These are phyloP conservation scores for Neoitamus cyanurus DNA, from an alignment of 2,888 invertebrate genomes.

Conservation along the genomic window DNA sequence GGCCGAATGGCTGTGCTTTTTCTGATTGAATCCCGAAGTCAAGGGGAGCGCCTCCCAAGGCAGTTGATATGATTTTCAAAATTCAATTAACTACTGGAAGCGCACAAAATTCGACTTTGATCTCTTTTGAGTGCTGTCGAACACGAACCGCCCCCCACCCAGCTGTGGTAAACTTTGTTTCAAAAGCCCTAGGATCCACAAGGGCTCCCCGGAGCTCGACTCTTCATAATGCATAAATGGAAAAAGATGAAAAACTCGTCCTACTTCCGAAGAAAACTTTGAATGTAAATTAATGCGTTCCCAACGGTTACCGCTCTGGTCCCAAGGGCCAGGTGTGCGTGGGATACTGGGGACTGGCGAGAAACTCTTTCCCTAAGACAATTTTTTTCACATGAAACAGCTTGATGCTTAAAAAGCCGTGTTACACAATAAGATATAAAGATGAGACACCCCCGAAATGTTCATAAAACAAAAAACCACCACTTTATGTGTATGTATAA, in stretches of 20 bases:
- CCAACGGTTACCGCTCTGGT: not conserved
- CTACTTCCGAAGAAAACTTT: slow-evolving; percentile 16
- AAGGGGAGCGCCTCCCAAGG: not conserved
- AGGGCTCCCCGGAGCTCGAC: not conserved
- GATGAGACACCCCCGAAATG: not conserved
- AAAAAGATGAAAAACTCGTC: slow-evolving; percentile 5
- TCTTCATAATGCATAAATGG: slow-evolving; percentile 9
- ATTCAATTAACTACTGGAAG: slow-evolving; percentile 44
- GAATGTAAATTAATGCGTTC: slow-evolving; percentile 35
- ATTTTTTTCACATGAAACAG: not conserved
- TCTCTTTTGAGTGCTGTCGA: slow-evolving; percentile 44
- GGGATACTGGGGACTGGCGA: not conserved
- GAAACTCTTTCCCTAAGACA: not conserved
- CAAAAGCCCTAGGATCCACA: not conserved
- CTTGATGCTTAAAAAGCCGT: not conserved
- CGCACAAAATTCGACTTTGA: slow-evolving; percentile 36
- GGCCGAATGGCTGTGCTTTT: not conserved
- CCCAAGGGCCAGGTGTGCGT: not conserved
- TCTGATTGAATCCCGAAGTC: slow-evolving; percentile 19
- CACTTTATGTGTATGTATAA: too few relatives aligned
- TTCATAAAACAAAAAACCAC: not conserved
- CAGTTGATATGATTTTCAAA: slow-evolving; percentile 42
- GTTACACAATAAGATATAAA: not conserved
- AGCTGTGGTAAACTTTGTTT: slow-evolving; percentile 22
- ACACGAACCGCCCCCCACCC: not conserved